Conservation (phyloP, 2,113 vertebrate genomes). For the Rutilus rutilus region DNA sequence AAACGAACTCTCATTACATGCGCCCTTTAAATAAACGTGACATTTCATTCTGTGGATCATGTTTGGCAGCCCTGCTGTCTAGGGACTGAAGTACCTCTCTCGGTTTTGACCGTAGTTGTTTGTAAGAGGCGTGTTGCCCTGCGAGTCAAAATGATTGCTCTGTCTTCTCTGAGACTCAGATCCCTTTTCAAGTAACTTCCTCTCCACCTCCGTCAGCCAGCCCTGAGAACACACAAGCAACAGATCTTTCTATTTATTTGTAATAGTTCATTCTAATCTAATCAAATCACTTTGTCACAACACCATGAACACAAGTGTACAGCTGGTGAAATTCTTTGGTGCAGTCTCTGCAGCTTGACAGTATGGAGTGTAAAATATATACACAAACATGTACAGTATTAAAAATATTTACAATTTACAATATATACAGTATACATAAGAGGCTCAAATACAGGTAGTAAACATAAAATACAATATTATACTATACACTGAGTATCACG, state of each 20-base stretch:
- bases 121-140: conserved; percentile 73
- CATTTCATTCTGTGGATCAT: background rate
- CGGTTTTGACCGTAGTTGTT: conserved; percentile 85
- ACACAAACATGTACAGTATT: background rate
- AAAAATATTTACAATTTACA: no score
- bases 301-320: background rate
- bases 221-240: conserved; percentile 70
- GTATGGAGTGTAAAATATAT: background rate
- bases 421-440: no score
- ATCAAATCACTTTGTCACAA: background rate
- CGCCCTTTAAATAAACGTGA: background rate
- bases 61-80: conserved; percentile 25
- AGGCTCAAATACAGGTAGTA: no score
- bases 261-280: background rate
- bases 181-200: conserved; percentile 70
- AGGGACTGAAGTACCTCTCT: conserved; percentile 83
- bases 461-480: no score
- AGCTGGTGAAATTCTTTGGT: background rate
- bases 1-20: background rate
- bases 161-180: conserved; percentile 76
- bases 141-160: conserved; percentile 82
- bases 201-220: conserved; percentile 91
- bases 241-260: background rate
- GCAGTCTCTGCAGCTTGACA: background rate
- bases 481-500: no score